Conservation (phyloP, 2,888 invertebrate species). For the Watsonalla binaria region DNA sequence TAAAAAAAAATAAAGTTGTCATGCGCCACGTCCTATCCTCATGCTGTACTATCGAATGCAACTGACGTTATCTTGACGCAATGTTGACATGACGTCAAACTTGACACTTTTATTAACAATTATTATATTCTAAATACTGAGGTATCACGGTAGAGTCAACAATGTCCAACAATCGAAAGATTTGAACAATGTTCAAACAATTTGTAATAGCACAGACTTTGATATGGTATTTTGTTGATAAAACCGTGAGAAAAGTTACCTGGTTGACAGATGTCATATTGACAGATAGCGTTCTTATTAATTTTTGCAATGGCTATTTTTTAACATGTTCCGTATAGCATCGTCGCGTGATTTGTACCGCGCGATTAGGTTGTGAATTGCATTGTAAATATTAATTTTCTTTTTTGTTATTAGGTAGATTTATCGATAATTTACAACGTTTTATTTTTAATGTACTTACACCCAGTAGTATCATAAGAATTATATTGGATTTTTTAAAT, state of each 20-base stretch:
- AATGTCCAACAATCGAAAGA: conserved; percentile 2
- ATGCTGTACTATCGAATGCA: conserved; percentile 13
- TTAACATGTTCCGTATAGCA: conserved; percentile 14
- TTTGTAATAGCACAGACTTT: not conserved
- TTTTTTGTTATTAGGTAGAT: not conserved
- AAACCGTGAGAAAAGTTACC: conserved; percentile 39
- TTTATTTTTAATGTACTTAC: no score
- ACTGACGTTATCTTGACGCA: conserved; percentile 30
- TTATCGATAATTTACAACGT: not conserved
- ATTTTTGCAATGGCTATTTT: conserved; percentile 38
- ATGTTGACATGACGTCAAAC: conserved; percentile 26
- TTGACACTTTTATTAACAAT: conserved; percentile 11
- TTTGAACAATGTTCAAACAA: conserved; percentile 15
- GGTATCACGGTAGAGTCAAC: conserved; percentile 9
- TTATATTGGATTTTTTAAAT: no score
- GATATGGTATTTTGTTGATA: conserved; percentile 16
- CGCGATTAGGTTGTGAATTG: conserved; percentile 17
- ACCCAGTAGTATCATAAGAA: no score
- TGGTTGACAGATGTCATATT: conserved; percentile 26
- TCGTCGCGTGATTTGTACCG: conserved; percentile 11
- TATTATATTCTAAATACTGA: conserved; percentile 6
- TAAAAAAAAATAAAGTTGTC: not conserved
- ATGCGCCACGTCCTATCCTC: conserved; percentile 1
- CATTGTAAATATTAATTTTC: conserved; percentile 21
- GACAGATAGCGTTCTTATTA: conserved; percentile 37